Conservation (phyloP, 2,888 invertebrate species). For the Apamea epomidion region DNA sequence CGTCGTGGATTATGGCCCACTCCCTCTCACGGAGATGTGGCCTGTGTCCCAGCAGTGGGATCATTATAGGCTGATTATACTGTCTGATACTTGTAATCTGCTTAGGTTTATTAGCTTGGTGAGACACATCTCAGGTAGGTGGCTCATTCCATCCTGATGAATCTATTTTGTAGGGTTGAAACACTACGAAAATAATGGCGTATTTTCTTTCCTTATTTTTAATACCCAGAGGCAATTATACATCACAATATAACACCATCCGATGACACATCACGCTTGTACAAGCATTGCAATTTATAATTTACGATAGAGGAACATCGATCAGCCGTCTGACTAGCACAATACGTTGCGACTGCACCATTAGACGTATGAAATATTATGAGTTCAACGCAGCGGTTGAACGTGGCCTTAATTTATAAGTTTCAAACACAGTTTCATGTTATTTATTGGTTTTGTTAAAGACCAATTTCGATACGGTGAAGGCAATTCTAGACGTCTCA, state of each 20-base stretch:
- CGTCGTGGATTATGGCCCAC: too few relatives aligned
- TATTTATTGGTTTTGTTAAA: constrained; percentile 62
- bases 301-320: constrained; percentile 53
- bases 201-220: not conserved
- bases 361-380: constrained; percentile 71
- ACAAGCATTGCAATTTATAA: constrained; percentile 56
- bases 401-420: constrained; percentile 68
- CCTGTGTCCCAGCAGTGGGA: too few relatives aligned
- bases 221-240: not conserved
- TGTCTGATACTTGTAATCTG: too few relatives aligned
- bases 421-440: constrained; percentile 69
- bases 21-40: too few relatives aligned
- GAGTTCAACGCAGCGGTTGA: constrained; percentile 56
- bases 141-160: not conserved
- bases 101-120: not conserved
- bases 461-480: constrained; percentile 24
- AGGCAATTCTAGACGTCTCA: not conserved
- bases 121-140: not conserved
- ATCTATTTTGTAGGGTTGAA: not conserved
- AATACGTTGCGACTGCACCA: constrained; percentile 59
- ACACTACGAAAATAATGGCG: not conserved
- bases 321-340: constrained; percentile 57
- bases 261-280: constrained; percentile 20
- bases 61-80: too few relatives aligned
- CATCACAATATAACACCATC: constrained; percentile 15